Evolutionary conservation across 2,888 invertebrate species (phyloP).

Genomic region (Nephrotoma flavescens): DNA sequence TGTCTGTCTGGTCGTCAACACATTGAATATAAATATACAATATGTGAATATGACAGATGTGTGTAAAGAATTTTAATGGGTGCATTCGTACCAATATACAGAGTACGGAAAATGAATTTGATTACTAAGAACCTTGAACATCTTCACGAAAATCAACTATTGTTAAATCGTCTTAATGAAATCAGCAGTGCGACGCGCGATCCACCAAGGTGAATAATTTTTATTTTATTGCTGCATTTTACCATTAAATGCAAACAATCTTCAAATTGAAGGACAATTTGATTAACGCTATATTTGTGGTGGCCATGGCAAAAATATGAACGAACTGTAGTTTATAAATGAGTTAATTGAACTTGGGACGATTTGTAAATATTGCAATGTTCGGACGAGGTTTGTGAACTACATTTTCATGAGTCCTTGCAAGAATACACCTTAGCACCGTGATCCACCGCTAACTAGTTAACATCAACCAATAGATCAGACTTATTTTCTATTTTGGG

Average conservation of each 20-base stretch:
- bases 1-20: background rate
- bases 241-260: background rate
- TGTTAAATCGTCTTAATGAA: background rate
- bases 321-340: too few species aligned
- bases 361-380: too few species aligned
- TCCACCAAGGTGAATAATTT: background rate
- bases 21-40: too few species aligned
- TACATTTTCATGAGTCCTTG: too few species aligned
- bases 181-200: background rate
- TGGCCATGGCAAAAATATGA: background rate
- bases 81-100: background rate
- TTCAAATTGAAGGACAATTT: background rate
- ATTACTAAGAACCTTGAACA: background rate
- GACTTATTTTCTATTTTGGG: too few species aligned
- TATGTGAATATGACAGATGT: background rate
- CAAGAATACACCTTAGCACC: too few species aligned
- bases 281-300: background rate
- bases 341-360: too few species aligned
- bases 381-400: too few species aligned
- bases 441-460: too few species aligned
- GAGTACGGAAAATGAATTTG: background rate
- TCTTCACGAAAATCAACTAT: background rate
- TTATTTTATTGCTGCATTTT: background rate
- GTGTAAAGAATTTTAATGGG: background rate
- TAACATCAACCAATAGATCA: too few species aligned